These are phyloP conservation scores for Python bivittatus DNA, from an alignment of 2,113 vertebrate species.

Conservation along the genomic window DNA sequence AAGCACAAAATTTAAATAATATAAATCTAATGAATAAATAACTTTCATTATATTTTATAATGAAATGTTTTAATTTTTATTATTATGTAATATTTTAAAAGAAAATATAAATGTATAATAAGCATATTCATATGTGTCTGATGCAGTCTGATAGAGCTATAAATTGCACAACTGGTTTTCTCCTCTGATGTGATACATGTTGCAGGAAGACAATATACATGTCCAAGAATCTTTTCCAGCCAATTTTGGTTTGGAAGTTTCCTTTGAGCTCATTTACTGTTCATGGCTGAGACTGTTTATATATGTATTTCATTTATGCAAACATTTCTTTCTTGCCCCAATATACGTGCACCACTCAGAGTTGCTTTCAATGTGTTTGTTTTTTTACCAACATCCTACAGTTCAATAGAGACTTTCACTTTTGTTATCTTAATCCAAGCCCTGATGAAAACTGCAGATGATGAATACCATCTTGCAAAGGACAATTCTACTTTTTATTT, in stretches of 20 bases:
- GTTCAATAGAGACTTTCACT: not conserved
- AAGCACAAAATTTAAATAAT: too few species aligned
- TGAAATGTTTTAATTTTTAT: not conserved
- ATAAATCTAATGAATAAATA: too few species aligned
- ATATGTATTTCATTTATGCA: not conserved
- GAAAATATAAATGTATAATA: not conserved
- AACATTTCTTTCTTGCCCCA: not conserved
- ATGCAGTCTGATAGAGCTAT: not conserved
- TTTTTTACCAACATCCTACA: not conserved
- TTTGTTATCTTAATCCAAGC: not conserved
- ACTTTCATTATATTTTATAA: not conserved
- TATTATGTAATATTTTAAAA: not conserved
- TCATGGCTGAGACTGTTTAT: not conserved
- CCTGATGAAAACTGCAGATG: not conserved
- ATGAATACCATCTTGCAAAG: not conserved
- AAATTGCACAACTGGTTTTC: not conserved
- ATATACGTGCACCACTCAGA: not conserved
- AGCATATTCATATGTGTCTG: not conserved
- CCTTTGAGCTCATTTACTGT: not conserved
- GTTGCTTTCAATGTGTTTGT: not conserved
- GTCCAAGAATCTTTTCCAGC: not conserved
- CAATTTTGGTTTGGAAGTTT: not conserved
- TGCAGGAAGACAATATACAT: not conserved
- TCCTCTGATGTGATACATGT: not conserved
- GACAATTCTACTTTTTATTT: not conserved